Evolutionary conservation across 2,113 vertebrate genomes (phyloP).

Genomic region (Lonchura striata): DNA sequence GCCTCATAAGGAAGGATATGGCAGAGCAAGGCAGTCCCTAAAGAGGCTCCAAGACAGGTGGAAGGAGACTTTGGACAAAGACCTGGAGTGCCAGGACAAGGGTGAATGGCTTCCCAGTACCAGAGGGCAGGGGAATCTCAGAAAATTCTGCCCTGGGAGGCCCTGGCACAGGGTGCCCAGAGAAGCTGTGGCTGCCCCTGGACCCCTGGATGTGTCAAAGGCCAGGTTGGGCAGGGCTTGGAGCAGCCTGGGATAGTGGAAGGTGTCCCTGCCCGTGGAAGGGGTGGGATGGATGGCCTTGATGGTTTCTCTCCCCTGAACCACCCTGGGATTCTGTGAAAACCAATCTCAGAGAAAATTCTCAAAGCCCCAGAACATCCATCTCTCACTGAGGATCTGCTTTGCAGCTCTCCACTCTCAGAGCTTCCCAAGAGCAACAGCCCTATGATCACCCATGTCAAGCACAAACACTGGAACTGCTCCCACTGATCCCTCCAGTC

Average conservation of each 20-base stretch:
- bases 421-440: background rate
- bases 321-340: background rate
- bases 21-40: background rate
- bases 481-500: background rate
- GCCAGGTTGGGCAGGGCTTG: no score
- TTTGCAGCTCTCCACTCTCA: background rate
- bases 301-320: background rate
- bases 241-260: no score
- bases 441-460: background rate
- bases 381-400: background rate
- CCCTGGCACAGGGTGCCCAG: background rate
- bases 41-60: background rate
- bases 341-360: background rate
- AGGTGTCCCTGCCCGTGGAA: no score
- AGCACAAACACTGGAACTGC: background rate
- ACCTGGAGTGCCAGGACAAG: background rate
- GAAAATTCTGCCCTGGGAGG: background rate
- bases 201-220: fast-evolving
- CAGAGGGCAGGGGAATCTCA: background rate
- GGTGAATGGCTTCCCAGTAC: background rate
- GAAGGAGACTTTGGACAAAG: background rate
- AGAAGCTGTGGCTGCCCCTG: background rate
- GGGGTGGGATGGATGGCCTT: background rate
- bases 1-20: background rate
- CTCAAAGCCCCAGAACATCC: background rate